Evolutionary conservation across 2,113 vertebrate species (phyloP), one percentile per base, ranked within the genome.

Genomic region (Condylura cristata): DNA sequence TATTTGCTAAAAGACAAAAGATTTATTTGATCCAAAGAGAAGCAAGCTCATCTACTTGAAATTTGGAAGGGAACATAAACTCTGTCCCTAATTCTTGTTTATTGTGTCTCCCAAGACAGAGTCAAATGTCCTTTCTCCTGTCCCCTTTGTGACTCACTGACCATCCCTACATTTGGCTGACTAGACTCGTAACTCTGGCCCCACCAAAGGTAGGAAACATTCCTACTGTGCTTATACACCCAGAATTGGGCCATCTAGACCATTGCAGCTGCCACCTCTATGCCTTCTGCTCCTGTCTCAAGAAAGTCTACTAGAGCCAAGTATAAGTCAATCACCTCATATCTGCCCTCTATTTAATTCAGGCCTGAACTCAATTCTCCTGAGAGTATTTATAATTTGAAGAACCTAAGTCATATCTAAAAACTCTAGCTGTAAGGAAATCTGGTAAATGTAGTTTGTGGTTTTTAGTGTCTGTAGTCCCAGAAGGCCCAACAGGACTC

Each of bases 31-130:
- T 56, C 20, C 20, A 24, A 22, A 56, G 20, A 56, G 53, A 56
- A 56, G 53, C 53, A 56, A 56, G 53, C 4, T 56, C 6, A 56
- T 56, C 20, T 20, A 20, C 53, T 56, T 5, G 17, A 22, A 22
- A 6, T 53, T 89, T 86, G 44, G 32, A 94, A 78, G 79, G n/a
- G 68, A 93, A 44, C 5, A 28, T 60, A 94, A 95, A 16, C 22
- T 53, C 28, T 37, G 12, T 74, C 26, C 30, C 39, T 60, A 70
- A 58, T 14, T 84, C 34, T 74, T 88, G n/a, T 13, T n/a, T 84
- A 22, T 76, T 56, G 26, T 90, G 41, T 72, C 70, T 72, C 61
- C 39, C 0, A 70, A 82, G 90, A 41, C 32, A 86, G 60, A 89
- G 82, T 24, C 16, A 34, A 63, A 78, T 80, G 28, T 20, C 34